These are phyloP conservation scores for Sweltsa coloradensis DNA, from an alignment of 1,140 invertebrate genomes.

Conservation along the genomic window DNA sequence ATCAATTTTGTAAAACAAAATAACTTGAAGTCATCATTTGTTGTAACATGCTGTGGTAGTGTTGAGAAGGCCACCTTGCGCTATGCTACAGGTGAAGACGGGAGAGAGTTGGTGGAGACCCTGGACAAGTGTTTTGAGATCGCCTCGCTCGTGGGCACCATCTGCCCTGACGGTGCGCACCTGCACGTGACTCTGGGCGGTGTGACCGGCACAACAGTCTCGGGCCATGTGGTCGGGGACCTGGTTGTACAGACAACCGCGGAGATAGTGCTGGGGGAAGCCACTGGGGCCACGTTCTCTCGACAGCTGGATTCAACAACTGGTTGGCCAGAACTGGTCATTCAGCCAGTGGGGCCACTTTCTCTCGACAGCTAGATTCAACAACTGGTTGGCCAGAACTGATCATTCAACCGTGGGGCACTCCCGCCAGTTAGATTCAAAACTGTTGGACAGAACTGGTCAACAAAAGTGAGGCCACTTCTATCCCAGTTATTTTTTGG, in stretches of 20 bases:
- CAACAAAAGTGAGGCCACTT: too few relatives aligned
- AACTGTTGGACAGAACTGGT: too few relatives aligned
- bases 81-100: constrained; percentile 23
- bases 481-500: too few relatives aligned
- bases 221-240: constrained; percentile 33
- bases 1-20: constrained; percentile 23
- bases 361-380: constrained; percentile 24
- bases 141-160: constrained; percentile 31
- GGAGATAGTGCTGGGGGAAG: constrained; percentile 31
- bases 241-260: constrained; percentile 34
- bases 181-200: constrained; percentile 31
- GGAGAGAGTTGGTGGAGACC: constrained; percentile 18
- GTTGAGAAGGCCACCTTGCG: constrained; percentile 29
- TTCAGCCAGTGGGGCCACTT: constrained; percentile 21
- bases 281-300: constrained; percentile 21
- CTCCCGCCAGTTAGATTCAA: constrained; percentile 22
- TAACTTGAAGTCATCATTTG: constrained; percentile 26
- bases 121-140: constrained; percentile 30
- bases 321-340: constrained; percentile 28
- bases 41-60: constrained; percentile 34
- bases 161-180: constrained; percentile 27
- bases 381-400: constrained; percentile 30
- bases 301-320: constrained; percentile 24
- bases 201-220: constrained; percentile 27
- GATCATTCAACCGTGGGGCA: constrained; percentile 20